Conservation (phyloP, 2,113 vertebrate genomes). For the Sylvietta virens region DNA sequence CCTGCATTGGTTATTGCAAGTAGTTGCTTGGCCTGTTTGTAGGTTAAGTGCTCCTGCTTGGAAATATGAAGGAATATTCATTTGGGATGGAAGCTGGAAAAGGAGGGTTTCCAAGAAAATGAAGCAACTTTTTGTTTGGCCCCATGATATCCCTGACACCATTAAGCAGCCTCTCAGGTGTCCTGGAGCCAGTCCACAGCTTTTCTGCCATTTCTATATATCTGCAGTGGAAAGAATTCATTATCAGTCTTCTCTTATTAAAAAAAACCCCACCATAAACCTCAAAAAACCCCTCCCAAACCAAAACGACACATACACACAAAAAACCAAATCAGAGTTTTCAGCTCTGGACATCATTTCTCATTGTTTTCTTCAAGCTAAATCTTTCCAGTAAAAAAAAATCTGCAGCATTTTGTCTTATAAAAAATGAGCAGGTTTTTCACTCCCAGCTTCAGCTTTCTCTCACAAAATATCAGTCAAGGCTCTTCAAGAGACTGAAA, state of each 20-base stretch:
- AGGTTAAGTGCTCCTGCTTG: neutral
- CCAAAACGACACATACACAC: neutral
- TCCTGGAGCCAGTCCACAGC: neutral
- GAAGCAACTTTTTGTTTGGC: neutral
- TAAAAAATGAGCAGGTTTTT: neutral
- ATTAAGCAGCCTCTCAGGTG: neutral
- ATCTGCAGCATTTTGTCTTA: neutral
- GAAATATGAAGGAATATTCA: neutral
- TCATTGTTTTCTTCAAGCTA: neutral
- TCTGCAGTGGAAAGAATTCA: neutral
- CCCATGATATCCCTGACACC: neutral
- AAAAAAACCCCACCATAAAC: neutral
- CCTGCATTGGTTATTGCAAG: neutral
- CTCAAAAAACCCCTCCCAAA: too few relatives aligned
- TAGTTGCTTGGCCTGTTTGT: neutral
- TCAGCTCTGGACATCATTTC: neutral
- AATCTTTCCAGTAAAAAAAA: neutral
- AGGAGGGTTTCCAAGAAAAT: neutral
- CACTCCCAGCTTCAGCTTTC: neutral
- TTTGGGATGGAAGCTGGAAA: neutral
- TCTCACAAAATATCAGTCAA: neutral
- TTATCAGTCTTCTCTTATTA: neutral
- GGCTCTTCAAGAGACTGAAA: neutral
- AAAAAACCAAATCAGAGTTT: accelerated
- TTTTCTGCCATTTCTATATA: neutral